These are phyloP conservation scores for Tinea trinotella DNA, from an alignment of 2,888 invertebrate species.

Conservation along the genomic window DNA sequence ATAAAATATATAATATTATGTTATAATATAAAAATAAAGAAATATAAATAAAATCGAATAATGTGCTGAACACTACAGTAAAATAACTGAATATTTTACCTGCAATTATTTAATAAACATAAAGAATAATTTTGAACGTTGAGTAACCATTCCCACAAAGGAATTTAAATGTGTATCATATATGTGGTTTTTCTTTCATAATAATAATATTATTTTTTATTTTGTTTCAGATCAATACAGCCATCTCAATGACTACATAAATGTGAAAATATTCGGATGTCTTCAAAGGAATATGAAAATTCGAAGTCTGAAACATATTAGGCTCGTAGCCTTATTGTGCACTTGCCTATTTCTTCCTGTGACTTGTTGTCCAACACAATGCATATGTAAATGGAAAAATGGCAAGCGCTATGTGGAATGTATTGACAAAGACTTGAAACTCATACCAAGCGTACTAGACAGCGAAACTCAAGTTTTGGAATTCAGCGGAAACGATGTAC, in stretches of 20 bases:
- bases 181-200: too few relatives aligned
- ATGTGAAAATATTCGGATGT: conserved; percentile 26
- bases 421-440: conserved; percentile 80
- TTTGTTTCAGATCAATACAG: conserved; percentile 27
- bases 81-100: neutral
- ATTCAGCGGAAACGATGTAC: conserved; percentile 86
- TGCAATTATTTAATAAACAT: too few relatives aligned
- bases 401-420: conserved; percentile 94
- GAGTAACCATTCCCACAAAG: too few relatives aligned
- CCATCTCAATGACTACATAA: neutral
- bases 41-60: too few relatives aligned
- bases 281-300: conserved; percentile 60
- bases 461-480: conserved; percentile 90
- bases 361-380: conserved; percentile 80
- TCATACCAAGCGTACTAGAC: conserved; percentile 85
- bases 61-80: neutral
- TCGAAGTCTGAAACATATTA: conserved; percentile 46
- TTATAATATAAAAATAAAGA: too few relatives aligned
- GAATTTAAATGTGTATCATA: neutral
- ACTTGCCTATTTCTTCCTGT: conserved; percentile 49
- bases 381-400: conserved; percentile 93
- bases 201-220: conserved; percentile 7
- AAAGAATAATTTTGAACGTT: too few relatives aligned
- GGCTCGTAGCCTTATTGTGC: conserved; percentile 59
- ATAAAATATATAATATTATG: too few relatives aligned